A percentile compares a stretch with the other conserved stretches of the same genome.
These are phyloP conservation scores for Oncorhynchus mykiss DNA, from an alignment of 2,113 vertebrate species.

Conservation along the genomic window DNA sequence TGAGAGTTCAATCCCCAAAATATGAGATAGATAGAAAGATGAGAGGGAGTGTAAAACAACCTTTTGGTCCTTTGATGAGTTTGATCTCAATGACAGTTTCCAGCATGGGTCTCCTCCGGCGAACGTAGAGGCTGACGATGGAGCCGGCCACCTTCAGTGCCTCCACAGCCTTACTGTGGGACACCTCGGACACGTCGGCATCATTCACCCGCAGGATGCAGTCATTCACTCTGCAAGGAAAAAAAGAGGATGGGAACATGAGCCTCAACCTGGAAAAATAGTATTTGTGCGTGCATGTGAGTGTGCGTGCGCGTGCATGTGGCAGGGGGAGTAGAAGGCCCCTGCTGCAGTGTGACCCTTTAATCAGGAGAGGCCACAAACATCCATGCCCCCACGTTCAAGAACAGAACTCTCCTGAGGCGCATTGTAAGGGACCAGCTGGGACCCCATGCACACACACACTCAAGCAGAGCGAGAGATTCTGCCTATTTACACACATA, in stretches of 20 bases:
- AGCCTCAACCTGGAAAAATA: not conserved
- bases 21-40: too few species aligned
- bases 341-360: constrained; percentile 4
- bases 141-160: constrained; percentile 94
- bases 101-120: constrained; percentile 89
- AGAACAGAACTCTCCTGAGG: constrained; percentile 54
- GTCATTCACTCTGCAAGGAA: constrained; percentile 85
- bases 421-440: constrained; percentile 52
- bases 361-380: constrained; percentile 37
- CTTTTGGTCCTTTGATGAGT: constrained; percentile 96
- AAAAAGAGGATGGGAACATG: not conserved
- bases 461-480: not conserved
- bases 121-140: constrained; percentile 89
- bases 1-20: constrained; percentile 62
- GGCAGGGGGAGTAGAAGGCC: not conserved
- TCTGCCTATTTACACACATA: not conserved
- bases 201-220: constrained; percentile 97
- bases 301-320: constrained; percentile 6
- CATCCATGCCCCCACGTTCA: constrained; percentile 30
- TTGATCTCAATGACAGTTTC: constrained; percentile 96
- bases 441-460: constrained; percentile 33
- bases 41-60: constrained; percentile 55
- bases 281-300: too few species aligned
- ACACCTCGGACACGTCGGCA: constrained; percentile 89
- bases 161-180: constrained; percentile 93